Percentiles rank a stretch among this genome's conserved stretches.
Conservation (phyloP, 2,888 invertebrate species). For the Limnephilus lunatus region DNA sequence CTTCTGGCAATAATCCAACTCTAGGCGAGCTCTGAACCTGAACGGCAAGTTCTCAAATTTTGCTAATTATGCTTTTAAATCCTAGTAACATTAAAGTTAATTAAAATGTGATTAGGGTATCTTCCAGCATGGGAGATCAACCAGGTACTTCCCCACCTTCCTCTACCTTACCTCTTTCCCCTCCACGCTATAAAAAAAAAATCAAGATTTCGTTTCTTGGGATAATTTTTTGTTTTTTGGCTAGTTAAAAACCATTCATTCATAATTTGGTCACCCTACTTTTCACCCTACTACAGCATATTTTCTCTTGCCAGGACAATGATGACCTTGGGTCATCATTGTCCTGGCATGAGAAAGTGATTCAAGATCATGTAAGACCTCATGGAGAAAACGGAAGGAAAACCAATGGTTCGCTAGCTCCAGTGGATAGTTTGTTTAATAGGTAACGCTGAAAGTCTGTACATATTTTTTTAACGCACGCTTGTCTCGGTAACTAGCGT, state of each 20-base stretch:
- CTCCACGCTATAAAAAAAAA: no score
- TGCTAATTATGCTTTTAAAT: background rate
- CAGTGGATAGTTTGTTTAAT: no score
- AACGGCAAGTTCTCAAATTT: background rate
- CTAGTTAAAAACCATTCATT: background rate
- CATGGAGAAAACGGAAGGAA: background rate
- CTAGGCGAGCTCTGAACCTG: background rate
- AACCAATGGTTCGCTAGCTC: background rate
- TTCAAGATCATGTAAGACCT: background rate
- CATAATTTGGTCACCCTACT: background rate
- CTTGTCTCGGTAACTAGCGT: no score
- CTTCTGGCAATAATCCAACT: background rate
- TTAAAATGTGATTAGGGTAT: no score
- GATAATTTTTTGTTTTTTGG: background rate
- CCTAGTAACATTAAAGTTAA: background rate
- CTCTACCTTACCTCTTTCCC: no score
- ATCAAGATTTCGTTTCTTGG: no score
- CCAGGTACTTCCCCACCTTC: no score
- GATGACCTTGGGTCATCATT: no score
- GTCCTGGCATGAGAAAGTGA: background rate
- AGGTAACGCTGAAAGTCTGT: no score
- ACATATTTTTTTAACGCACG: no score
- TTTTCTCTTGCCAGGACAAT: no score
- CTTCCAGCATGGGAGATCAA: no score
- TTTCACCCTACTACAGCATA: background rate